Conservation (phyloP, 1,140 invertebrate genomes). For the Drepana arcuata region DNA sequence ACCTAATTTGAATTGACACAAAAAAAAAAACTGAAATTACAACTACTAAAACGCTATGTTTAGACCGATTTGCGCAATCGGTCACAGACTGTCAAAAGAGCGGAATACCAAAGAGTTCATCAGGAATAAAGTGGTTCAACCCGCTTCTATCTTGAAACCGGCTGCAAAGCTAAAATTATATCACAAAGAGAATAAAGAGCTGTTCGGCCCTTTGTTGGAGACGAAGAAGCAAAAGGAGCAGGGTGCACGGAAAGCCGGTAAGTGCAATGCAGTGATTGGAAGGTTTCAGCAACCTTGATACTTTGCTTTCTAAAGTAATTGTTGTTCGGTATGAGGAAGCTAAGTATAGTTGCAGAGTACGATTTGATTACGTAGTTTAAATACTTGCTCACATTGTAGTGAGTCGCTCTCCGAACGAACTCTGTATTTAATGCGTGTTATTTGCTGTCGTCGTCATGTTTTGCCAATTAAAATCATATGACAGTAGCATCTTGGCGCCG, state of each 20-base stretch:
- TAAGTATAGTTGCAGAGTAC: too few relatives aligned
- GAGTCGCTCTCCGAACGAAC: too few relatives aligned
- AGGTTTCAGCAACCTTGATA: constrained; percentile 29
- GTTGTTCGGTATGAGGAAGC: constrained; percentile 6
- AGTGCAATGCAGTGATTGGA: constrained; percentile 24
- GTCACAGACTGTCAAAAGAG: constrained; percentile 21
- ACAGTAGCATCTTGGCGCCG: constrained; percentile 46
- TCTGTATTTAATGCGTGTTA: too few relatives aligned
- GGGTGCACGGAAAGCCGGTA: constrained; percentile 41
- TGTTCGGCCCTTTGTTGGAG: constrained; percentile 58
- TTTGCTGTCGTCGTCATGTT: too few relatives aligned
- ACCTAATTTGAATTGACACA: too few relatives aligned
- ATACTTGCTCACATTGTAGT: too few relatives aligned
- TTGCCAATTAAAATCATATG: constrained; percentile 57
- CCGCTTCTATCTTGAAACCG: constrained; percentile 47
- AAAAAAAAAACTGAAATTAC: too few relatives aligned
- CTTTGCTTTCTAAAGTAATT: constrained; percentile 20
- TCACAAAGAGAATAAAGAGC: constrained; percentile 58
- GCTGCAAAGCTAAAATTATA: constrained; percentile 54
- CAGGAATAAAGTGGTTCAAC: constrained; percentile 47
- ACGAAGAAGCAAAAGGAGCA: constrained; percentile 52
- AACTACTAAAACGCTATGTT: constrained; percentile 19
- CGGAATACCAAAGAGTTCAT: constrained; percentile 31
- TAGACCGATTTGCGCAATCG: constrained; percentile 24
- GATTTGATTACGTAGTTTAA: background rate